These are phyloP conservation scores for Crax fasciolata DNA, from an alignment of 2,797 vertebrate genomes.

Conservation along the genomic window DNA sequence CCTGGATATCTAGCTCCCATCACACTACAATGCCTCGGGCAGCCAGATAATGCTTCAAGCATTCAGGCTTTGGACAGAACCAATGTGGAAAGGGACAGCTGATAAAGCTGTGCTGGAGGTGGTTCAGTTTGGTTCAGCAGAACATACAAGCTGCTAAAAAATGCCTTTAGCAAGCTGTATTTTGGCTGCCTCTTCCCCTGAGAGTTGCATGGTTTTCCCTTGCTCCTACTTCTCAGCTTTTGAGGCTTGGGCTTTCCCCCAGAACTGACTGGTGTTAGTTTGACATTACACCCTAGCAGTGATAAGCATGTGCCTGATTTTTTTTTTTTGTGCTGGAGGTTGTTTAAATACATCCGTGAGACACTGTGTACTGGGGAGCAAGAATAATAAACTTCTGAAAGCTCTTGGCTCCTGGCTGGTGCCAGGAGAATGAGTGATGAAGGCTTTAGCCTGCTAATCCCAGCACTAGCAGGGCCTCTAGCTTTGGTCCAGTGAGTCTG, in stretches of 20 bases:
- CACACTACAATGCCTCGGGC: not conserved
- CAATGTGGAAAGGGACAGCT: not conserved
- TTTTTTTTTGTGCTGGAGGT: not conserved
- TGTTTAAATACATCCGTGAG: constrained; percentile 21
- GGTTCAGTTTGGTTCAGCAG: not conserved
- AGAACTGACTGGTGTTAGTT: not conserved
- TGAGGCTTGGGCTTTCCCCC: not conserved
- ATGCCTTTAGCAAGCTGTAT: not conserved
- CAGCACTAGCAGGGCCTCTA: not conserved
- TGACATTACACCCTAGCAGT: not conserved
- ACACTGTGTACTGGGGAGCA: not conserved
- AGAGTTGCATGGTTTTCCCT: not conserved
- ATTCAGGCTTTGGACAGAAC: not conserved
- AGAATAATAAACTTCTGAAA: constrained; percentile 44
- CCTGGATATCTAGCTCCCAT: not conserved
- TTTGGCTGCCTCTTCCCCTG: not conserved
- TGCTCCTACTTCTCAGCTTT: not conserved
- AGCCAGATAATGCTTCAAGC: not conserved
- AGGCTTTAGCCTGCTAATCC: not conserved
- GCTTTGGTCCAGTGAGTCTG: not conserved
- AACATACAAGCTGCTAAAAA: not conserved
- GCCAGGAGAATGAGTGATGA: not conserved
- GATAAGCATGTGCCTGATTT: not conserved
- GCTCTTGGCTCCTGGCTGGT: not conserved
- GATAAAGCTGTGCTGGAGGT: not conserved